Evolutionary conservation across 1,140 invertebrate genomes (phyloP).

Genomic region (Bombus polaris): DNA sequence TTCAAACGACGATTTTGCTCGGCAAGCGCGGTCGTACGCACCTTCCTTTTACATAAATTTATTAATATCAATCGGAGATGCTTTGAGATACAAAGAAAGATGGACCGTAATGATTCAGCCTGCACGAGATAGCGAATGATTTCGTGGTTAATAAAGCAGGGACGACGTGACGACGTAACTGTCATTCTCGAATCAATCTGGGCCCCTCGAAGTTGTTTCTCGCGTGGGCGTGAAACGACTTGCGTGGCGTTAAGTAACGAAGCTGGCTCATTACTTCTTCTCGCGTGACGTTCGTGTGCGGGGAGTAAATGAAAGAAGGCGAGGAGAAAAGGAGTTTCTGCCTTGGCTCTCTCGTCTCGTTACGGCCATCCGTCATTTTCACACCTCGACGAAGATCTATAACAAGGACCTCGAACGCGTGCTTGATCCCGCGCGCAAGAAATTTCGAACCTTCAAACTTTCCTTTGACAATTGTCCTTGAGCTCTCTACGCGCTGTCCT

Average conservation of each 20-base stretch:
- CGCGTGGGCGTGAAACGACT: conserved; percentile 65
- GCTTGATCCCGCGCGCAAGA: conserved; percentile 1
- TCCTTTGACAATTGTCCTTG: not conserved
- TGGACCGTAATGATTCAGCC: not conserved
- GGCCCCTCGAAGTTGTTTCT: conserved; percentile 39
- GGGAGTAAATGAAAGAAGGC: conserved; percentile 62
- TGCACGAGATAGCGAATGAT: not conserved
- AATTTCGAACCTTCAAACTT: conserved; percentile 11
- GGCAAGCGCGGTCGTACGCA: too few relatives aligned
- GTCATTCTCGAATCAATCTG: conserved; percentile 65
- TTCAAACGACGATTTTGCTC: too few relatives aligned
- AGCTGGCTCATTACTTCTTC: conserved; percentile 67
- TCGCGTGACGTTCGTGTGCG: conserved; percentile 63
- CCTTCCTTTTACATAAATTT: not conserved
- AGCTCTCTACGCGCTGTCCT: not conserved
- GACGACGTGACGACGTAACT: conserved; percentile 37
- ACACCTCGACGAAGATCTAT: conserved; percentile 62
- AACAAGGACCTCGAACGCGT: conserved; percentile 39
- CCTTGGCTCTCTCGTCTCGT: conserved; percentile 59
- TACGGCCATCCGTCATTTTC: conserved; percentile 70
- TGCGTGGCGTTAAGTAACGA: conserved; percentile 62
- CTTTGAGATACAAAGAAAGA: not conserved
- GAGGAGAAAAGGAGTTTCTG: conserved; percentile 56
- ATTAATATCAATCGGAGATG: not conserved
- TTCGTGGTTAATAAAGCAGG: conserved; percentile 10